phyloP scores from a whole-genome alignment of 1,140 invertebrate genomes.

The Spodoptera litura region DNA sequence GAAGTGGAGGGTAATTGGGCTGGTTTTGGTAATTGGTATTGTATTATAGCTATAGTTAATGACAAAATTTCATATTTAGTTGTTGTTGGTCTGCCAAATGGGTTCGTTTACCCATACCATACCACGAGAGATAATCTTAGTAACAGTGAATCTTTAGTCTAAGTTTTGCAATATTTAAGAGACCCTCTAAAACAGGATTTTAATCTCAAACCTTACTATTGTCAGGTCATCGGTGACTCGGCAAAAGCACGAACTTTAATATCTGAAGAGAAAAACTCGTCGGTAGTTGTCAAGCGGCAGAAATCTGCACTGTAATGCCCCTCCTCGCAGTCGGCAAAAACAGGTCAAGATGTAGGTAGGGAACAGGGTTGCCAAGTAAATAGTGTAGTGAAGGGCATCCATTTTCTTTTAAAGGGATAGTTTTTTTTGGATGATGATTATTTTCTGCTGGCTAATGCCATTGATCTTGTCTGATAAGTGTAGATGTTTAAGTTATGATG shows the following conservation, averaged over 20 bases:
- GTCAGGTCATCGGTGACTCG: constrained; percentile 24
- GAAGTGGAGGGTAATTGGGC: too few relatives aligned
- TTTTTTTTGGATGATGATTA: too few relatives aligned
- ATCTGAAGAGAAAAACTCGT: constrained; percentile 60
- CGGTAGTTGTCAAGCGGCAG: constrained; percentile 61
- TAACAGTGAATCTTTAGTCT: too few relatives aligned
- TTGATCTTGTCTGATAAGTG: too few relatives aligned
- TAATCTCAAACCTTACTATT: background rate
- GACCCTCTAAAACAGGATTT: background rate
- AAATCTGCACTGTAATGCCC: constrained; percentile 67
- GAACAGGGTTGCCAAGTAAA: constrained; percentile 55
- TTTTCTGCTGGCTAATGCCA: too few relatives aligned
- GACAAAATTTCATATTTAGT: too few relatives aligned
- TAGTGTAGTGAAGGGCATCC: constrained; percentile 20
- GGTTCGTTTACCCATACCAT: too few relatives aligned
- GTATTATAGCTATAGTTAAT: too few relatives aligned
- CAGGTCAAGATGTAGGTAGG: constrained; percentile 69
- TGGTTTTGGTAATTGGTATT: too few relatives aligned
- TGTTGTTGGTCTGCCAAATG: too few relatives aligned
- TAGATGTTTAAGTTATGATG: too few relatives aligned
- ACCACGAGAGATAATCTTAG: too few relatives aligned
- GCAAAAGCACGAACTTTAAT: constrained; percentile 50
- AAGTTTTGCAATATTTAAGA: background rate
- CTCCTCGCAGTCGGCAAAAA: constrained; percentile 56
- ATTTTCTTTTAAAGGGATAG: background rate